Evolutionary conservation across 2,797 vertebrate species (phyloP), one percentile per base, ranked within the genome.

Genomic region (Hafferia zeledoni): DNA sequence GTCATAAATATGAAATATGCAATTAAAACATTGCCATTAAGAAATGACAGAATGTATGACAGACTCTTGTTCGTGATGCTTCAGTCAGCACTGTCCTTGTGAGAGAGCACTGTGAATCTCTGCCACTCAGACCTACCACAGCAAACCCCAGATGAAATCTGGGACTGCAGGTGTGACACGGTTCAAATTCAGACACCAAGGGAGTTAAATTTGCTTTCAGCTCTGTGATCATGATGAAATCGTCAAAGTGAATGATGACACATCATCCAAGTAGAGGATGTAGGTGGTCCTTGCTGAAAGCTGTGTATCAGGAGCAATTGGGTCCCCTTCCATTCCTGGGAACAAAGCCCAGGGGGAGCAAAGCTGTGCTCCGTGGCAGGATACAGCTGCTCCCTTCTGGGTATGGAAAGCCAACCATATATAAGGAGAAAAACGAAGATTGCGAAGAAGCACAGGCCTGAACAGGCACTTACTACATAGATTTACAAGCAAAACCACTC

Each of bases 1-100:
- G 86, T 93, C 87, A 96, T 96, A 95, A 97, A 94, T 95, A 94
- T 93, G 93, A 97, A 96, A 93, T 57, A 76, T 13, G 60, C 92
- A 93, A 95, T 93, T 96, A 96, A 92, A 95, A 69, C 1, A 0
- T 90, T 92, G 60, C 28, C 50, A 87, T 95, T 95, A 90, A 75
- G 88, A 86, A 89, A 46, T 74, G 92, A 57, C 49, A 33, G 55
- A 23, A 59, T 10, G 25, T 41, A 9, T 64, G 86, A 83, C 82
- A 96, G 76, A 70, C 10, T 37, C 35, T 61, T 69, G 39, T 17
- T 72, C 24, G 27, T 1, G 6, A 82, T 7, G 65, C 83, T 80
- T 86, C 81, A 77, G 77, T 35, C 85, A 90, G 56, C 80, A 71
- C 41, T 43, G 83, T 53, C 89, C 83, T 87, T 74, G 87, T 41